Conservation (phyloP, 2,888 invertebrate genomes). For the Teleogryllus oceanicus region DNA sequence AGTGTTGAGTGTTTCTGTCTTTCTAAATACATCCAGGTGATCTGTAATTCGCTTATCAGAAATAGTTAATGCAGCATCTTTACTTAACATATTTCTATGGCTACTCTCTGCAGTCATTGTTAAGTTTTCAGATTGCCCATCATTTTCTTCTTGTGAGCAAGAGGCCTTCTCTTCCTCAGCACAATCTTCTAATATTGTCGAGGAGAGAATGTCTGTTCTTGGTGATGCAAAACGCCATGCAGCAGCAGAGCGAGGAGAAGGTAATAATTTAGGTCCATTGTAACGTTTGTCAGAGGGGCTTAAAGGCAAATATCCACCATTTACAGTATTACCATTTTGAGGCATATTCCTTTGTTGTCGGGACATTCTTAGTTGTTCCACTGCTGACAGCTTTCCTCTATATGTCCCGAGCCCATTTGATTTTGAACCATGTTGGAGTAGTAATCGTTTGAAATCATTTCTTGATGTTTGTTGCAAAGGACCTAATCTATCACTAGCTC, state of each 20-base stretch:
- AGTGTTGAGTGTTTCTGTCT: neutral
- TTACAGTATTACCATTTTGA: conserved; percentile 42
- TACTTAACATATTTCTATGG: neutral
- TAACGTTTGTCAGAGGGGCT: conserved; percentile 63
- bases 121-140: neutral
- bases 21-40: neutral
- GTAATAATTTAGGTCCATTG: conserved; percentile 48
- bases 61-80: neutral
- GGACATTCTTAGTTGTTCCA: conserved; percentile 71
- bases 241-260: conserved; percentile 56
- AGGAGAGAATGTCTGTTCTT: conserved; percentile 77
- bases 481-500: conserved; percentile 45
- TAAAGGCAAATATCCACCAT: conserved; percentile 51
- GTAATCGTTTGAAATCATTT: conserved; percentile 76
- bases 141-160: conserved; percentile 25
- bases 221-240: conserved; percentile 69
- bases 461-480: conserved; percentile 67
- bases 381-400: conserved; percentile 63
- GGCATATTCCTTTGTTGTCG: conserved; percentile 44
- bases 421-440: conserved; percentile 65
- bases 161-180: conserved; percentile 71
- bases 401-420: conserved; percentile 43
- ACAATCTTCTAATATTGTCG: conserved; percentile 78
- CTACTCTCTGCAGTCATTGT: neutral
- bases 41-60: neutral